A percentile compares a stretch with the other conserved stretches of the same genome.
Conservation (phyloP, 2,888 invertebrate genomes). For the Papilio protenor region DNA sequence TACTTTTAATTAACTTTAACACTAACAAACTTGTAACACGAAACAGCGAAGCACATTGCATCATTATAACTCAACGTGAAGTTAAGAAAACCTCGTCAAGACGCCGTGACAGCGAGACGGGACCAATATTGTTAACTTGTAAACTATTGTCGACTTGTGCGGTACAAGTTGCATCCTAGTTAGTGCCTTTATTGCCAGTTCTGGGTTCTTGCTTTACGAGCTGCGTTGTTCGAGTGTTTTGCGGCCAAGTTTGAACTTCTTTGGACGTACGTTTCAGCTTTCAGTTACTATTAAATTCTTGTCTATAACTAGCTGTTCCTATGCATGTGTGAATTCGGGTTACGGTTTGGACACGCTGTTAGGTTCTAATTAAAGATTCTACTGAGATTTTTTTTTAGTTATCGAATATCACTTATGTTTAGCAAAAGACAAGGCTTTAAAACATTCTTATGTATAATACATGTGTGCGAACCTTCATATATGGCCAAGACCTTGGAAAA, state of each 20-base stretch:
- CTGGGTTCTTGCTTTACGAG: background rate
- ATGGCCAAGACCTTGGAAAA: too few species aligned
- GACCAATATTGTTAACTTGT: constrained; percentile 43
- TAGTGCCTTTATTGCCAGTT: constrained; percentile 39
- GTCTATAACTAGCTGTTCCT: background rate
- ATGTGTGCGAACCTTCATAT: too few species aligned
- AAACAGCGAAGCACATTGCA: constrained; percentile 23
- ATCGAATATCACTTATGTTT: too few species aligned
- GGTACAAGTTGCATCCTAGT: constrained; percentile 33
- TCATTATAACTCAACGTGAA: constrained; percentile 40
- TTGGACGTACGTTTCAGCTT: background rate
- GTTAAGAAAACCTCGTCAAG: constrained; percentile 32
- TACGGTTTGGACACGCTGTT: background rate
- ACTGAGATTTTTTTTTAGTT: too few species aligned
- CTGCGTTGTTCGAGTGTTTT: constrained; percentile 35
- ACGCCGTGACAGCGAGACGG: constrained; percentile 24
- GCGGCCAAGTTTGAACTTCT: constrained; percentile 24
- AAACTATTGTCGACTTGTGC: constrained; percentile 42
- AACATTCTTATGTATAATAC: too few species aligned
- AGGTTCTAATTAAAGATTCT: too few species aligned
- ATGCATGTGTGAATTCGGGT: background rate
- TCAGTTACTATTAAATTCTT: background rate
- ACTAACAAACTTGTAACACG: constrained; percentile 30
- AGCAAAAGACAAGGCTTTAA: too few species aligned
- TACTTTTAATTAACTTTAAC: constrained; percentile 37